A percentile compares a stretch with the other conserved stretches of the same genome.
Conservation (phyloP, 2,888 invertebrate genomes). For the Drosophila longiperda region DNA sequence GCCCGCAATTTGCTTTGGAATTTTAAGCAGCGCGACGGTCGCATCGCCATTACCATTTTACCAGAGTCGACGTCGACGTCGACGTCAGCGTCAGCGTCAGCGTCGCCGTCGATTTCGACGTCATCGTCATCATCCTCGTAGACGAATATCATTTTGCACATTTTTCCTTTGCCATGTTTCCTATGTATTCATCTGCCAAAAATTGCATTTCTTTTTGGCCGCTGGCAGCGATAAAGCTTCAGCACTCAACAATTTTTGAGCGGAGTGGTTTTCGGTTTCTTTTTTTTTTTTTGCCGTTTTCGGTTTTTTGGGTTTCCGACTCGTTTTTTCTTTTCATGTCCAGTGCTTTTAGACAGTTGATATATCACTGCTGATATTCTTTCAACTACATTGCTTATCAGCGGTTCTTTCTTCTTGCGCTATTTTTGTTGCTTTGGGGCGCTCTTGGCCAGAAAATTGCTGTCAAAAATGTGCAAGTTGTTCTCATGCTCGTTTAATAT, state of each 20-base stretch:
- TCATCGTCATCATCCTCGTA: conserved; percentile 40
- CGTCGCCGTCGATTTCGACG: conserved; percentile 10
- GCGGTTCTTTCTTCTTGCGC: conserved; percentile 20
- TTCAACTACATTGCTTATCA: conserved; percentile 59
- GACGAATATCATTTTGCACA: conserved; percentile 64
- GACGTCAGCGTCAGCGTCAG: conserved; percentile 10
- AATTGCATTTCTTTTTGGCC: conserved; percentile 71
- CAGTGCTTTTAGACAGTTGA: conserved; percentile 48
- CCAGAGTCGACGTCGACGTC: conserved; percentile 23
- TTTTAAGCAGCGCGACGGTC: conserved; percentile 79
- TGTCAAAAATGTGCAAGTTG: conserved; percentile 67
- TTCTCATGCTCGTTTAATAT: conserved; percentile 76
- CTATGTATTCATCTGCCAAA: conserved; percentile 44
- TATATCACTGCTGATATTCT: conserved; percentile 79
- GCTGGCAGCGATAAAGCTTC: conserved; percentile 67
- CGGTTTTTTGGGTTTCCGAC: neutral
- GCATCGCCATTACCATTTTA: conserved; percentile 60
- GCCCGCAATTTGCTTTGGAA: conserved; percentile 81
- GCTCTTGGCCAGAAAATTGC: conserved; percentile 57
- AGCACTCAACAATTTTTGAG: conserved; percentile 49
- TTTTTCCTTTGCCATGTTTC: conserved; percentile 46
- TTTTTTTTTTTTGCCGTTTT: conserved; percentile 9
- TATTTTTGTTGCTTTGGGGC: conserved; percentile 44
- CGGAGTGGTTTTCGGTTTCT: conserved; percentile 19
- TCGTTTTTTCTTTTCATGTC: conserved; percentile 13